A percentile compares a stretch with the other conserved stretches of the same genome.
Evolutionary conservation across 2,888 invertebrate genomes (phyloP).

Genomic region (Phyto melanocephala): DNA sequence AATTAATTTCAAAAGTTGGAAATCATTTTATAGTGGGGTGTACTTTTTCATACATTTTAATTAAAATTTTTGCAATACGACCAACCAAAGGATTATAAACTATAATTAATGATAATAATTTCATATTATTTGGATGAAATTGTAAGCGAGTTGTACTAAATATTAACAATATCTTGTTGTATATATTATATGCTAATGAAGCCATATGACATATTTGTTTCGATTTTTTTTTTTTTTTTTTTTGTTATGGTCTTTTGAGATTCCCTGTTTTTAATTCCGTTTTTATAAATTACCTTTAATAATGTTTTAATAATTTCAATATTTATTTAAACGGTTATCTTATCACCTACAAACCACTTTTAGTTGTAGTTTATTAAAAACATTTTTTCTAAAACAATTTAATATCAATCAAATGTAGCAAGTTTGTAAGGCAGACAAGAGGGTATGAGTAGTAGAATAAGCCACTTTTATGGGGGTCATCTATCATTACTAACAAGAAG

Average conservation of each 20-base stretch:
- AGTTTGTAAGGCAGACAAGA: not conserved
- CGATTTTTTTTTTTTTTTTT: not conserved
- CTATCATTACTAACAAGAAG: slow-evolving; percentile 54
- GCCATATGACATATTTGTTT: not conserved
- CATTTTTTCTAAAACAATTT: slow-evolving; percentile 32
- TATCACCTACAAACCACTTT: slow-evolving; percentile 39
- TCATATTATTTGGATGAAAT: no score
- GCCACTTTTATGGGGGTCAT: slow-evolving; percentile 37
- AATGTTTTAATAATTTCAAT: slow-evolving; percentile 44
- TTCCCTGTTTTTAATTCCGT: not conserved
- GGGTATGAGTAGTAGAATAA: not conserved
- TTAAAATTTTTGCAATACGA: slow-evolving; percentile 69
- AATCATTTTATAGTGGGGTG: slow-evolving; percentile 71
- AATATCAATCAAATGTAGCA: slow-evolving; percentile 55
- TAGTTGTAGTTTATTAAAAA: slow-evolving; percentile 33
- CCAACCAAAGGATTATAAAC: not conserved
- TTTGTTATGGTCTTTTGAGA: not conserved
- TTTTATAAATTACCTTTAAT: slow-evolving; percentile 52
- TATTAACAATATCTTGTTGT: no score
- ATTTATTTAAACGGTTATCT: slow-evolving; percentile 39
- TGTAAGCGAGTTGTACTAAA: no score
- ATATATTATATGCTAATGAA: slow-evolving; percentile 34
- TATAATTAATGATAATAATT: slow-evolving; percentile 57
- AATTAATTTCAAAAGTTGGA: slow-evolving; percentile 69
- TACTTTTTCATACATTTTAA: slow-evolving; percentile 72